Evolutionary conservation across 2,888 invertebrate genomes (phyloP).

Genomic region (Scaptomyza flava): DNA sequence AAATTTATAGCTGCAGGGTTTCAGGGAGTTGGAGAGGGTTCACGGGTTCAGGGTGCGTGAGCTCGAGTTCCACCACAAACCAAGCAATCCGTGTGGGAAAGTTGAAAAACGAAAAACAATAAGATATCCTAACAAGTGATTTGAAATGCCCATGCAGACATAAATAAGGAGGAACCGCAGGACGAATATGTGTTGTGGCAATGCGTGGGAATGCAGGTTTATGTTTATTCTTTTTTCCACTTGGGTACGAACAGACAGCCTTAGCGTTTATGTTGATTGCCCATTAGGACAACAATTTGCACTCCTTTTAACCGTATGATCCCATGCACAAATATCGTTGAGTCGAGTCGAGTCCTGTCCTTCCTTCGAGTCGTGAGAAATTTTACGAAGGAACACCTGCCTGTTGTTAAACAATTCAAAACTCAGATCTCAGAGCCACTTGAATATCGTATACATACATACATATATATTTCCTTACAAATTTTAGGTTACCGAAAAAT

Average conservation of each 20-base stretch:
- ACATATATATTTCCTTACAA: conserved; percentile 70
- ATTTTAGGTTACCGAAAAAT: conserved; percentile 77
- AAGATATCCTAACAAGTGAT: conserved; percentile 66
- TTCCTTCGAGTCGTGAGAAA: conserved; percentile 80
- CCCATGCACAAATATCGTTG: conserved; percentile 50
- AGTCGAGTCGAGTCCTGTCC: conserved; percentile 66
- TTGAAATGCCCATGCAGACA: conserved; percentile 62
- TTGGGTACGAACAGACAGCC: conserved; percentile 26
- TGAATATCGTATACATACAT: conserved; percentile 57
- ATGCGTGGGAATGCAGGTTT: conserved; percentile 70
- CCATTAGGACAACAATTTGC: conserved; percentile 78
- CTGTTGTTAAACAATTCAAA: conserved; percentile 69
- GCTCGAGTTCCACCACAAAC: conserved; percentile 40
- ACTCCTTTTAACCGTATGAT: conserved; percentile 69
- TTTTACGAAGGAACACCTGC: conserved; percentile 83
- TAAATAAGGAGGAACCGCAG: conserved; percentile 46
- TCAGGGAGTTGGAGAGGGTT: conserved; percentile 24
- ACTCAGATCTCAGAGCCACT: conserved; percentile 52
- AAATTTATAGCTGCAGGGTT: conserved; percentile 57
- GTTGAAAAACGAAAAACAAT: conserved; percentile 57
- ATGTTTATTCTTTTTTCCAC: conserved; percentile 13
- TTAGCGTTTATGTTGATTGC: conserved; percentile 71
- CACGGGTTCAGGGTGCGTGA: conserved; percentile 22
- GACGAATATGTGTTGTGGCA: conserved; percentile 60
- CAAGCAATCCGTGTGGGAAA: conserved; percentile 70